Percentiles rank a stretch among this genome's conserved stretches.
Conservation (phyloP, 2,888 invertebrate species). For the Chaetogeoica ovagalla region DNA sequence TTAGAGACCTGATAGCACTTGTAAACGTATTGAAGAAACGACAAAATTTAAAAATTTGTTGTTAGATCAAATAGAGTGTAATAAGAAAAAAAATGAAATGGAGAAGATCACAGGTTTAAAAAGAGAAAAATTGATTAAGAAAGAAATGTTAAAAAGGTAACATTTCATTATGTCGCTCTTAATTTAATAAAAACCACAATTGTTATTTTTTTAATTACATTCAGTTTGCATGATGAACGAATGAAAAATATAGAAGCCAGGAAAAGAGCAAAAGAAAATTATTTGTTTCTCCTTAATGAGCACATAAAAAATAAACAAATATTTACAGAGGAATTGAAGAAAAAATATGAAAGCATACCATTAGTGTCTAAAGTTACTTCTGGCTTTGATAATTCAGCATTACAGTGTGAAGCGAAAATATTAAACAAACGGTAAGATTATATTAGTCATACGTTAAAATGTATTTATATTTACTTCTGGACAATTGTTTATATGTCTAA, state of each 20-base stretch:
- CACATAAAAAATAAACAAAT: not conserved
- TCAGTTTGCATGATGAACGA: conserved; percentile 9
- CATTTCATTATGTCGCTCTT: not conserved
- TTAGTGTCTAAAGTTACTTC: not conserved
- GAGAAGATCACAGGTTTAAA: not conserved
- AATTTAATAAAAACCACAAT: not conserved
- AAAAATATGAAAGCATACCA: not conserved
- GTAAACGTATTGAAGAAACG: not conserved
- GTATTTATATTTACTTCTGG: not conserved
- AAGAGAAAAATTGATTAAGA: not conserved
- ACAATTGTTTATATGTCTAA: not conserved
- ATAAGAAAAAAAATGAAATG: conserved; percentile 4
- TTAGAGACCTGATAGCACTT: not conserved
- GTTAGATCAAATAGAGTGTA: conserved; percentile 1
- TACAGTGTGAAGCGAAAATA: not conserved
- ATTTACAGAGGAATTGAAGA: not conserved
- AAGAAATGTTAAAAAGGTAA: conserved; percentile 17
- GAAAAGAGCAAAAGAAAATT: not conserved
- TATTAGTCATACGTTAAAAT: not conserved
- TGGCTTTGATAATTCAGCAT: not conserved
- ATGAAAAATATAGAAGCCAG: conserved; percentile 15
- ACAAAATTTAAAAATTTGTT: not conserved
- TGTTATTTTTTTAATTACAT: not conserved
- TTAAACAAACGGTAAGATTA: not conserved
- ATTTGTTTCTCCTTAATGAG: not conserved